Evolutionary conservation across 2,888 invertebrate species (phyloP).

Genomic region (Agrypnus murinus): DNA sequence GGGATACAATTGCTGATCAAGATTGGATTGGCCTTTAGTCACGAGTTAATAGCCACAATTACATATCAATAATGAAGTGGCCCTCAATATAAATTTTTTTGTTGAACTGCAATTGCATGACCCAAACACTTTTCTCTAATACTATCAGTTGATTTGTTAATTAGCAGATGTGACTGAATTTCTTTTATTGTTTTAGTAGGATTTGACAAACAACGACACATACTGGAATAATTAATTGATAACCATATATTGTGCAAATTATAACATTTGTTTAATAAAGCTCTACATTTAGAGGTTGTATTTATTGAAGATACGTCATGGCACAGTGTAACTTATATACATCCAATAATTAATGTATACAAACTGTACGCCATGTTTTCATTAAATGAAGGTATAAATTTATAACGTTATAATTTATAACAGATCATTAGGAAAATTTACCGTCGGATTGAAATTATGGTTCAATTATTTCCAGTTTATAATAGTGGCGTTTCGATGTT

Average conservation of each 20-base stretch:
- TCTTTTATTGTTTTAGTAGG: no score
- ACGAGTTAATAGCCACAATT: no score
- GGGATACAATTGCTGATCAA: no score
- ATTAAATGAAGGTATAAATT: conserved; percentile 47
- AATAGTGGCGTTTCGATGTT: conserved; percentile 29
- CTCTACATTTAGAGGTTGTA: neutral
- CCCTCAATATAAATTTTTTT: no score
- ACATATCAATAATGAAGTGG: no score
- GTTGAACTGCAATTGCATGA: no score
- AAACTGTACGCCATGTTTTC: conserved; percentile 44
- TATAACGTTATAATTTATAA: conserved; percentile 47
- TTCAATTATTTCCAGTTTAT: conserved; percentile 48
- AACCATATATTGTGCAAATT: conserved; percentile 1
- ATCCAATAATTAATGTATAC: conserved; percentile 36
- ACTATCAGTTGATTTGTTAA: no score
- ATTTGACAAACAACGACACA: no score
- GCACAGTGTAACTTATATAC: conserved; percentile 29
- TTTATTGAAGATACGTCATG: conserved; percentile 10
- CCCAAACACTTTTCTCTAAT: no score
- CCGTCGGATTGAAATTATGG: conserved; percentile 45
- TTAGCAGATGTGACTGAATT: no score
- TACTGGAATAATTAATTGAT: neutral
- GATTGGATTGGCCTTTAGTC: no score
- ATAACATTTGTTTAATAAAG: conserved; percentile 17
- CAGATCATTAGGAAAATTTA: conserved; percentile 48